phyloP scores from a whole-genome alignment of 2,888 invertebrate genomes.

The Lithosia quadra region DNA sequence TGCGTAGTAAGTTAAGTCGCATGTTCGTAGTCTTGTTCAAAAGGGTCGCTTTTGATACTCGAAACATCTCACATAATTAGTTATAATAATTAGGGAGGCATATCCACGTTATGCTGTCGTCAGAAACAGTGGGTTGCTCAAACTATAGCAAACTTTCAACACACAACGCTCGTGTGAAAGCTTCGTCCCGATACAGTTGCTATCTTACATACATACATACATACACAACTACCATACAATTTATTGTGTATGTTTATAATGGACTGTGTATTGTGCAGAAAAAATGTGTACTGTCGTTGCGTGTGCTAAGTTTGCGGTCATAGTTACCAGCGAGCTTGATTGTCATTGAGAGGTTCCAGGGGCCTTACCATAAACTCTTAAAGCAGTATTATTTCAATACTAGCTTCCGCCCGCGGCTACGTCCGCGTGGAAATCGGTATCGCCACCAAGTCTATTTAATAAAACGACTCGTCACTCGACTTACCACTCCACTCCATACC shows the following conservation, averaged over 20 bases:
- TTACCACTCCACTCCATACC: too few species aligned
- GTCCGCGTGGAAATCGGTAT: too few species aligned
- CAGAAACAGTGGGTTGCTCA: constrained; percentile 51
- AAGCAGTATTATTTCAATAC: too few species aligned
- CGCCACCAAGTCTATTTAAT: too few species aligned
- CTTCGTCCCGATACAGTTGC: constrained; percentile 74
- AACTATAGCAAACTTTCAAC: constrained; percentile 75
- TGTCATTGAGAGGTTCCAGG: background rate
- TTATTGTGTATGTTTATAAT: constrained; percentile 25
- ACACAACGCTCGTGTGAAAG: constrained; percentile 69
- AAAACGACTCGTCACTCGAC: too few species aligned
- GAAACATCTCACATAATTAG: too few species aligned
- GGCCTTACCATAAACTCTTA: too few species aligned
- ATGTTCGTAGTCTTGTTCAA: too few species aligned
- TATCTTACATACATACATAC: constrained; percentile 72
- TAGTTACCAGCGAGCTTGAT: background rate
- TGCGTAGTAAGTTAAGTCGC: too few species aligned
- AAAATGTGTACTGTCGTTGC: background rate
- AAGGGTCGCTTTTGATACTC: too few species aligned
- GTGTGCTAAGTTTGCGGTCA: background rate
- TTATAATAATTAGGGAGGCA: constrained; percentile 16
- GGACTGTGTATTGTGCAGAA: constrained; percentile 1
- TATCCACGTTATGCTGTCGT: constrained; percentile 53
- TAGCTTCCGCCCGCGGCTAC: too few species aligned
- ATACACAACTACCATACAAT: constrained; percentile 52